A percentile compares a stretch with the other conserved stretches of the same genome.
Evolutionary conservation across 2,888 invertebrate species (phyloP).

Genomic region (Epinotia bilunana): DNA sequence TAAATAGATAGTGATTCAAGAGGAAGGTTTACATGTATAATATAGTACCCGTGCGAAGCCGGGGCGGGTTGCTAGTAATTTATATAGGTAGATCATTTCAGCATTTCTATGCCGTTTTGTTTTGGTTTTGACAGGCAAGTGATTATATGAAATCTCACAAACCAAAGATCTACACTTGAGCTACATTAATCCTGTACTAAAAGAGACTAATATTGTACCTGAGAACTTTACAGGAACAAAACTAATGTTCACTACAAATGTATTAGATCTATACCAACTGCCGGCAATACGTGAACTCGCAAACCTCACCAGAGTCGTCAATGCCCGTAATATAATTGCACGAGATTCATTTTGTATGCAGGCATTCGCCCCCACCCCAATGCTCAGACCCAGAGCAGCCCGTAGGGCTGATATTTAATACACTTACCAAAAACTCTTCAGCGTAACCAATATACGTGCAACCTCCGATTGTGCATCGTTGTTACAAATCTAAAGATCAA

Average conservation of each 20-base stretch:
- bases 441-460: neutral
- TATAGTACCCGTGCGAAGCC: too few species aligned
- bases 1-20: too few species aligned
- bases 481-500: neutral
- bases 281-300: neutral
- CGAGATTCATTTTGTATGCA: conserved; percentile 25
- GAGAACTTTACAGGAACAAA: neutral
- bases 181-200: too few species aligned
- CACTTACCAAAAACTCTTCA: neutral
- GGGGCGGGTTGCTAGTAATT: too few species aligned
- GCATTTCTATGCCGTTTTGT: too few species aligned
- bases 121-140: too few species aligned
- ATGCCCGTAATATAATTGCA: conserved; percentile 2
- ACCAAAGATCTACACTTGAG: too few species aligned
- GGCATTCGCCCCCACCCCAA: conserved; percentile 4
- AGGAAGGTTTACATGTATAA: too few species aligned
- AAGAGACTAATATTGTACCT: neutral
- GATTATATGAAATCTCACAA: too few species aligned
- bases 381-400: neutral
- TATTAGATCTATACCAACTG: neutral
- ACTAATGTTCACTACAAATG: neutral
- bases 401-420: neutral
- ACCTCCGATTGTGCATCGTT: neutral
- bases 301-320: neutral
- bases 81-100: too few species aligned